Evolutionary conservation across 2,113 vertebrate genomes (phyloP).

Genomic region (Amphiprion ocellaris): DNA sequence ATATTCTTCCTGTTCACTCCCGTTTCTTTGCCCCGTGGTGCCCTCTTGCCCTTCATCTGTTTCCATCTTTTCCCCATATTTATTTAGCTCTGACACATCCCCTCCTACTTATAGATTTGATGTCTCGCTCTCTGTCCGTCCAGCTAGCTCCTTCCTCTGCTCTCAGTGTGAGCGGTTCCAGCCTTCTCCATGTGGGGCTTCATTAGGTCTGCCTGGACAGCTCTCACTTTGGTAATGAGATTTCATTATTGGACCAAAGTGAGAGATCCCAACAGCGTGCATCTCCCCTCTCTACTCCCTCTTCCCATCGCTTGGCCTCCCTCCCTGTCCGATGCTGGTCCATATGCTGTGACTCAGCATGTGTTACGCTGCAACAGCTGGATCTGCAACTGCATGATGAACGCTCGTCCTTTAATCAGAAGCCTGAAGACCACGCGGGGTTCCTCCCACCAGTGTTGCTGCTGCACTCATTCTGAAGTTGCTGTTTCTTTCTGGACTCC

Average conservation of each 20-base stretch:
- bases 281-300: constrained; percentile 31
- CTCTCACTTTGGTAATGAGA: constrained; percentile 80
- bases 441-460: constrained; percentile 1
- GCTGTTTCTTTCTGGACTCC: background rate
- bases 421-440: background rate
- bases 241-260: constrained; percentile 73
- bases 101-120: constrained; percentile 77
- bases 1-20: constrained; percentile 32
- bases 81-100: constrained; percentile 64
- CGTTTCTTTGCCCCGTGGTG: constrained; percentile 35
- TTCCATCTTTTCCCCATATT: constrained; percentile 59
- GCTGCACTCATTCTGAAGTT: background rate
- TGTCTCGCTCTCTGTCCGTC: constrained; percentile 63
- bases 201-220: constrained; percentile 76
- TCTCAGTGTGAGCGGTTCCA: constrained; percentile 47
- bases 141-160: constrained; percentile 13
- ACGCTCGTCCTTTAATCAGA: constrained; percentile 40
- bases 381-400: constrained; percentile 41
- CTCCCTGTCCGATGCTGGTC: constrained; percentile 17
- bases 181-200: constrained; percentile 75
- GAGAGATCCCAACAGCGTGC: constrained; percentile 69
- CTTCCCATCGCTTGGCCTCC: constrained; percentile 25
- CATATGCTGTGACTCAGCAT: constrained; percentile 59
- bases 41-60: constrained; percentile 48
- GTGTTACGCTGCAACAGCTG: constrained; percentile 47